Evolutionary conservation across 2,113 vertebrate species (phyloP).

Genomic region (Calcarius ornatus): DNA sequence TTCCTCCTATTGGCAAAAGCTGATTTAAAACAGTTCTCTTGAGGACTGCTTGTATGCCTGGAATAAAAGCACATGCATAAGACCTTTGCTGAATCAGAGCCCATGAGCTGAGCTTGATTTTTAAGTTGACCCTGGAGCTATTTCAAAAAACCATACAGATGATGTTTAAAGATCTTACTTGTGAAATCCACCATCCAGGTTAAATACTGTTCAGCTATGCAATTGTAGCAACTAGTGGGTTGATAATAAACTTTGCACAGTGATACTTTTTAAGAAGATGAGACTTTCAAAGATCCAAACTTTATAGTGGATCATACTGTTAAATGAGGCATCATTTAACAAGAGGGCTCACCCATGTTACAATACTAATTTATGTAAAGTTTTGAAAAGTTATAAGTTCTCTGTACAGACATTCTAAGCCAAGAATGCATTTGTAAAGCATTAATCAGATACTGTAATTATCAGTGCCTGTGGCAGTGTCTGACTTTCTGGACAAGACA

Average conservation of each 20-base stretch:
- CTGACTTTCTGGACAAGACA: neutral
- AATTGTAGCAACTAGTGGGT: neutral
- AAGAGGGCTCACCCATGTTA: neutral
- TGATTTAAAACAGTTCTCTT: slow-evolving; percentile 6
- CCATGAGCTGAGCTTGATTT: neutral
- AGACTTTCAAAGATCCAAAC: neutral
- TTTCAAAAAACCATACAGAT: neutral
- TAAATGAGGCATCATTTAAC: neutral
- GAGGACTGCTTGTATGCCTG: neutral
- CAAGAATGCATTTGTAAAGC: neutral
- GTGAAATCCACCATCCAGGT: neutral
- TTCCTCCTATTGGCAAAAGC: slow-evolving; percentile 19
- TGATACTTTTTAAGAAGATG: neutral
- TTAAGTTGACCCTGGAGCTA: neutral
- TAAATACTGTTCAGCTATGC: neutral
- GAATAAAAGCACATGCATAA: neutral
- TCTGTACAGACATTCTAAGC: neutral
- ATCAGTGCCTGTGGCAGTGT: neutral
- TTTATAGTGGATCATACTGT: neutral
- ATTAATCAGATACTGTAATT: neutral
- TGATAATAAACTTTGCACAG: neutral
- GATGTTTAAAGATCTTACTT: slow-evolving; percentile 5
- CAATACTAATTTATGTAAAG: neutral
- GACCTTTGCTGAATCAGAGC: slow-evolving; percentile 4
- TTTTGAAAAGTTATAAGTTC: neutral